Evolutionary conservation across 2,113 vertebrate species (phyloP).

Genomic region (Oncorhynchus masou): DNA sequence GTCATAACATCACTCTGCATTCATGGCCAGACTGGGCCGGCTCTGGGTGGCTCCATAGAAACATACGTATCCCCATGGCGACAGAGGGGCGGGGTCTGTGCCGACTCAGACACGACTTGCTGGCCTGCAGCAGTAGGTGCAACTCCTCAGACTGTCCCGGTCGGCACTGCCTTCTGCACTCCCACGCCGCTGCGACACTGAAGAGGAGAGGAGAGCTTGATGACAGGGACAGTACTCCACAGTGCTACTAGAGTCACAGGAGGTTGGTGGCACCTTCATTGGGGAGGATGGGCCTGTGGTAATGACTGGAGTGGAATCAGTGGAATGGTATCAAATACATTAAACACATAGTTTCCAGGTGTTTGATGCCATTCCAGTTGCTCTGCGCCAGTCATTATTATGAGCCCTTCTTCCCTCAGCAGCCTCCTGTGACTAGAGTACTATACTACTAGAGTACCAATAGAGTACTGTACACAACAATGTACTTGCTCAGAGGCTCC

Average conservation of each 20-base stretch:
- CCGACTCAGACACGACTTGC: slow-evolving; percentile 74
- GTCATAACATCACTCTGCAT: slow-evolving; percentile 64
- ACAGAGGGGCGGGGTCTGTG: slow-evolving; percentile 30
- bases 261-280: too few species aligned
- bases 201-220: slow-evolving; percentile 13
- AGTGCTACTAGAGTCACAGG: not conserved
- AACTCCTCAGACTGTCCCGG: slow-evolving; percentile 76
- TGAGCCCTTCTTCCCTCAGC: too few species aligned
- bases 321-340: too few species aligned
- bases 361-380: too few species aligned
- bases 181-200: slow-evolving; percentile 73
- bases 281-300: not conserved
- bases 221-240: not conserved
- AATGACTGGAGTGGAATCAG: too few species aligned
- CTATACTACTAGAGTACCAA: too few species aligned
- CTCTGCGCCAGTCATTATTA: too few species aligned
- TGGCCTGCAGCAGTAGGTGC: slow-evolving; percentile 79
- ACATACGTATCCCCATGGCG: slow-evolving; percentile 35
- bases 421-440: too few species aligned
- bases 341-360: too few species aligned
- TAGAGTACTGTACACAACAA: not conserved
- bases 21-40: slow-evolving; percentile 72
- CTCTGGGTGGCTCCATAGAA: slow-evolving; percentile 47
- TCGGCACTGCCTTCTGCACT: slow-evolving; percentile 69
- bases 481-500: too few species aligned